Evolutionary conservation across 2,113 vertebrate genomes (phyloP), one percentile per base, ranked within the genome.

Genomic region (Coryphaenoides rupestris): DNA sequence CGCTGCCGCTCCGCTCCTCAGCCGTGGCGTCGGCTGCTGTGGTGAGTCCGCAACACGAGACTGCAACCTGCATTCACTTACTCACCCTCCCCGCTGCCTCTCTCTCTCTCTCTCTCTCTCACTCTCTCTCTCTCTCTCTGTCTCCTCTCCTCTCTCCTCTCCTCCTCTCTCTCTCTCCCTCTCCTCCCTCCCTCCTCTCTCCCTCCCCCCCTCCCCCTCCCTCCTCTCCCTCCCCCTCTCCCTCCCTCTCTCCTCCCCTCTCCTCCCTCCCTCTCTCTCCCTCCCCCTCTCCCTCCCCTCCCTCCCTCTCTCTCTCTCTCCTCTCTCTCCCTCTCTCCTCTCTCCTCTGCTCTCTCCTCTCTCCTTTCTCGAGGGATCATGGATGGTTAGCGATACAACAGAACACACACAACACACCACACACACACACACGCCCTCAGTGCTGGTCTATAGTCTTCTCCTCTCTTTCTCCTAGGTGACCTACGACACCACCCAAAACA

Each of bases 1-100:
- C 74, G 75, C 74, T 77, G n/a, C 66, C 62, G 4, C 76, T 62
- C 55, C 58, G 7, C 60, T 61, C 65, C 60, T 61, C 65, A 83
- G 71, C 73, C 60, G 78, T 83, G 78, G 81, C 83, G 83, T 83
- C 76, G 54, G 62, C 85, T 85, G 85, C n/a, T n/a, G n/a, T n/a
- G n/a, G n/a, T 64, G 85, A 88, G 84, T 80, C 79, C 70, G 78
- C 63, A 71, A 85, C 83, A 86, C 74, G 65, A 78, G 58, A 86
- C 69, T 53, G 80, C 79, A 79, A 88, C 80, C 89, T 86, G 86
- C 87, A 88, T 90, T 85, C 87, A 89, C 85, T 88, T 78, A 76
- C 84, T 84, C 86, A 81, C 85, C 81, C 85, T 85, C 88, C 79
- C 70, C 70, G 23, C 80, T 74, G 73, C 62, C 74, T 70, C 72